These are phyloP conservation scores for Chrysogorgia sp. DNA, from an alignment of 92 coral and sea anemone genomes.

Conservation along the genomic window DNA sequence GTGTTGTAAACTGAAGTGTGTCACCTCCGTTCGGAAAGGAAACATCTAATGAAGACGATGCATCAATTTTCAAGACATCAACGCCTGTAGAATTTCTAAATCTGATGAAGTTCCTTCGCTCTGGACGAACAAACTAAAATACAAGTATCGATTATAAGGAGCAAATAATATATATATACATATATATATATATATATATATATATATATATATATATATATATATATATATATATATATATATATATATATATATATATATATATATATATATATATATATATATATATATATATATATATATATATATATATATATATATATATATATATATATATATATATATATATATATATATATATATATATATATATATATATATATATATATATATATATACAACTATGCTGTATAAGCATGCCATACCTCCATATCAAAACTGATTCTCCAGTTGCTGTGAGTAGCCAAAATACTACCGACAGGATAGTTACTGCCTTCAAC, in stretches of 20 bases:
- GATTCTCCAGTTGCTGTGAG: slow-evolving; percentile 61
- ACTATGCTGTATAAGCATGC: neutral
- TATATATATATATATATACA: neutral
- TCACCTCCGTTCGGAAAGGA: slow-evolving; percentile 75
- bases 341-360: neutral
- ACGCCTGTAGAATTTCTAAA: slow-evolving; percentile 54
- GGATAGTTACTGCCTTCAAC: slow-evolving; percentile 63
- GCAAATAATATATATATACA: neutral
- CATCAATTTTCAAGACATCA: slow-evolving; percentile 65
- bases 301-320: neutral
- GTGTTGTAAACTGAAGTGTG: slow-evolving; percentile 60
- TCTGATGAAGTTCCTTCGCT: slow-evolving; percentile 63
- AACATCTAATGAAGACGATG: slow-evolving; percentile 58
- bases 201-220: neutral
- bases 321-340: neutral
- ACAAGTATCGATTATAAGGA: neutral
- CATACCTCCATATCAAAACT: slow-evolving; percentile 70
- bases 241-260: neutral
- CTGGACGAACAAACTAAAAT: slow-evolving; percentile 73
- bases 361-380: neutral
- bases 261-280: neutral
- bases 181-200: neutral
- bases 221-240: neutral
- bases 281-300: neutral
- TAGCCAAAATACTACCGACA: slow-evolving; percentile 64